Base-by-base conservation (phyloP, 2,797 vertebrate species). In the Enteromius mattozi region DNA sequence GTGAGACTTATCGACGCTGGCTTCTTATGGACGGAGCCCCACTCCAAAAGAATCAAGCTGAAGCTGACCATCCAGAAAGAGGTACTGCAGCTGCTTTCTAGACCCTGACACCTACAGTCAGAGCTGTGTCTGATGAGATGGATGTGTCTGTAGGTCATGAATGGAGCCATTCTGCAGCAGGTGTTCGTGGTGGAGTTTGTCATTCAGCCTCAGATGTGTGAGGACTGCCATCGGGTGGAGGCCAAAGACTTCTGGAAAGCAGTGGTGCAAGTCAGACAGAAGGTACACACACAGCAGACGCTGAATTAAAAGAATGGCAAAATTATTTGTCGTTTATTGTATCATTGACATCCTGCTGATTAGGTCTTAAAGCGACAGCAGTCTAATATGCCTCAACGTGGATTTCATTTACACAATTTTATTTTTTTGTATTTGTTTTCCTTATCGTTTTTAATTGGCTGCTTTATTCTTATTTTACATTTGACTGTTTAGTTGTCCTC, bases 181-280 rank as follows among this genome's bases (percentile, higher is more conserved):
- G 95, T 99, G 49, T 99, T 99, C 91, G 96, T 99, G 87, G 96
- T 99, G 16, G 98, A 99, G 89, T 99, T 96, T 82, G 89, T 96
- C 82, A 85, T 98, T 78, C 96, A 96, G 90, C 89, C 93, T 24
- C 98, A 99, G 84, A 99, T 99, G 98, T 99, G 98, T 86, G 97
- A 98, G 70, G 98, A 98, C 90, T 99, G 98, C 90, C 98, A 99
- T 35, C 96, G 98, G 80, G 96, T 99, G 75, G 98, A 99, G 93
- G 98, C 98, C 75, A 99, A 99, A 87, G 98, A 99, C 92, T 99
- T 97, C 93, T 99, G 98, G 98, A 99, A 99, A 84, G 96, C 97
- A 2, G 97, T 99, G 12, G 96, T 99, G 87, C 98, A 99, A 95
- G 96, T 99, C 78, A 93, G 98, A 75, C 98, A 99, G 90, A 99